Percentiles rank a stretch among this genome's conserved stretches.
Conservation (phyloP, 1,140 invertebrate genomes). For the Nixonia krombeini region DNA sequence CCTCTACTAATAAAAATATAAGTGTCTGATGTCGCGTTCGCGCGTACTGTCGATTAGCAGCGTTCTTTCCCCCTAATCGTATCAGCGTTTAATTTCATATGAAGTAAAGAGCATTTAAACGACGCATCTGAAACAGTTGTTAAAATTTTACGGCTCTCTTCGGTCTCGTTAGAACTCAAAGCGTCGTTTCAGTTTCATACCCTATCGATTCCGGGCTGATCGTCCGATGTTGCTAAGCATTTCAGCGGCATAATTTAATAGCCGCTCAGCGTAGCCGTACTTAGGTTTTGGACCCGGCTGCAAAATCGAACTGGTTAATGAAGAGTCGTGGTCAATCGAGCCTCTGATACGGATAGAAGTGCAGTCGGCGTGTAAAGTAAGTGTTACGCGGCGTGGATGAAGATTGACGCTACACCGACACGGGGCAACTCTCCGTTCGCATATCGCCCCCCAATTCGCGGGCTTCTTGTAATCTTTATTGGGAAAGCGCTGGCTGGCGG, state of each 20-base stretch:
- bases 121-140: slow-evolving; percentile 13
- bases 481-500: background rate
- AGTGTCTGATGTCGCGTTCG: too few species aligned
- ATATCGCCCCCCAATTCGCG: slow-evolving; percentile 18
- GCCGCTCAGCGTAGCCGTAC: background rate
- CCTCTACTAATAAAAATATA: too few species aligned
- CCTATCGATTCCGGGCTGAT: slow-evolving; percentile 1
- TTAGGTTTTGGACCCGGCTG: background rate
- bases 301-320: slow-evolving; percentile 37
- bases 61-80: too few species aligned
- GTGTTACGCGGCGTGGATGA: background rate
- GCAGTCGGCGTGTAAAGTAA: background rate
- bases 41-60: too few species aligned
- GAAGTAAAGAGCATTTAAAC: slow-evolving; percentile 16
- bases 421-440: slow-evolving; percentile 7
- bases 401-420: background rate
- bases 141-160: slow-evolving; percentile 25
- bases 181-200: slow-evolving; percentile 14
- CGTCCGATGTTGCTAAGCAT: slow-evolving; percentile 1
- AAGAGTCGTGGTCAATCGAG: slow-evolving; percentile 19
- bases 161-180: slow-evolving; percentile 16
- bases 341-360: slow-evolving; percentile 2
- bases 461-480: background rate
- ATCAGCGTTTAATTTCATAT: slow-evolving; percentile 12
- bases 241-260: background rate